Evolutionary conservation across 1,140 invertebrate species (phyloP), one percentile per base, ranked within the genome.

Genomic region (Diachasmimorpha longicaudata): DNA sequence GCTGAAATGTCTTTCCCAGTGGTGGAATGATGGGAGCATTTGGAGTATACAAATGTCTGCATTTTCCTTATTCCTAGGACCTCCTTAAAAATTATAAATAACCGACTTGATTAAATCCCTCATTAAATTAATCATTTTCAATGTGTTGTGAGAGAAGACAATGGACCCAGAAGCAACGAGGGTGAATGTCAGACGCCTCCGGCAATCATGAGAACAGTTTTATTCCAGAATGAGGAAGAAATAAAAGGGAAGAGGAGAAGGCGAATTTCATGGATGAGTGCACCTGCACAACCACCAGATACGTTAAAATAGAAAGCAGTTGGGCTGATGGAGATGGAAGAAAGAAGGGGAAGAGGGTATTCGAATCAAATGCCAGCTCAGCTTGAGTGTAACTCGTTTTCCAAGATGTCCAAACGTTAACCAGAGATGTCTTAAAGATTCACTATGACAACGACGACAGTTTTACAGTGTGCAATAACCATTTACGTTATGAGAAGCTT

Each of bases 1-100:
- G 72, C 25, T 74, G 71, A 74, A 67, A 74, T 74, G 72, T 74
- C 72, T 66, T 74, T 74, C 58, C 72, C 72, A 66, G 58, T 74
- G 71, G 55, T 25, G 19, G 48, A 52, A 66, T 67, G 58, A 74
- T 74, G 58, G 44, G 36, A 67, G 72, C 67, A 44, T 37, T 74
- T 63, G 58, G 39, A 74, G 63, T 74, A 39, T 46, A 74, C 46
- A 74, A 58, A 74, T 67, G 23, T 23, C 23, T 19, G n/a, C 44
- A 46, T 46, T 46, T 46, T 16, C 1, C 48, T 13, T 16, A n/a
- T 52, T 16, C 19, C n/a, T 14, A 9, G n/a, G 44, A 9, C 11
- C 11, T 14, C 11, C 3, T 10, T 19, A 52, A 52, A 16, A 52
- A 52, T n/a, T 4, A 52, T 52, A 52, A 52, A 52, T 52, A 16